A percentile compares a stretch with the other conserved stretches of the same genome.
Evolutionary conservation across 2,797 vertebrate species (phyloP).

Genomic region (Okamejei kenojei): DNA sequence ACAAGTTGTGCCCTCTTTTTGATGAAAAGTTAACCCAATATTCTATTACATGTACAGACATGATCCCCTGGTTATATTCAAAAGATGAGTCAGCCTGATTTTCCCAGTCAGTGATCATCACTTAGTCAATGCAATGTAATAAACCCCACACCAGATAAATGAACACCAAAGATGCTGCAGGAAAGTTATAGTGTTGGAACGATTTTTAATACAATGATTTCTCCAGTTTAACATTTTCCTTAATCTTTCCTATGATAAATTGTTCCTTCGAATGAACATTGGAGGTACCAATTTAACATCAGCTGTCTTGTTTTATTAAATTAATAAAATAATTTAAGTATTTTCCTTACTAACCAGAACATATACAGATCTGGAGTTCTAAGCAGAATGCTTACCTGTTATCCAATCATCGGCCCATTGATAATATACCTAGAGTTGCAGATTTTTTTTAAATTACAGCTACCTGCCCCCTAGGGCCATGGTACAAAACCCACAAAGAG

Average conservation of each 20-base stretch:
- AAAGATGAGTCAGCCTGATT: not conserved
- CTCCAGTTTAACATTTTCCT: not conserved
- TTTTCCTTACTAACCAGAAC: not conserved
- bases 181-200: no score
- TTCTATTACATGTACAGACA: not conserved
- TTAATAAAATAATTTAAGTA: not conserved
- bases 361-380: not conserved
- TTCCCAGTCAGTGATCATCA: not conserved
- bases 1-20: not conserved
- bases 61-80: not conserved
- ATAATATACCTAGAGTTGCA: not conserved
- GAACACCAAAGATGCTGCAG: not conserved
- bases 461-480: not conserved
- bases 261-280: not conserved
- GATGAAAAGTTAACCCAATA: not conserved
- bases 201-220: not conserved
- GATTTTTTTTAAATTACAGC: not conserved
- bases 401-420: not conserved
- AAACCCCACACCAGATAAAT: no score
- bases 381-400: slow-evolving; percentile 11
- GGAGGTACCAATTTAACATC: not conserved
- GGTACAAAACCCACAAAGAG: slow-evolving; percentile 9
- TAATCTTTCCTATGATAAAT: not conserved
- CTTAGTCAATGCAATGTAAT: not conserved
- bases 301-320: not conserved